phyloP scores from a whole-genome alignment of 2,113 vertebrate species.

The Argyrosomus japonicus region DNA sequence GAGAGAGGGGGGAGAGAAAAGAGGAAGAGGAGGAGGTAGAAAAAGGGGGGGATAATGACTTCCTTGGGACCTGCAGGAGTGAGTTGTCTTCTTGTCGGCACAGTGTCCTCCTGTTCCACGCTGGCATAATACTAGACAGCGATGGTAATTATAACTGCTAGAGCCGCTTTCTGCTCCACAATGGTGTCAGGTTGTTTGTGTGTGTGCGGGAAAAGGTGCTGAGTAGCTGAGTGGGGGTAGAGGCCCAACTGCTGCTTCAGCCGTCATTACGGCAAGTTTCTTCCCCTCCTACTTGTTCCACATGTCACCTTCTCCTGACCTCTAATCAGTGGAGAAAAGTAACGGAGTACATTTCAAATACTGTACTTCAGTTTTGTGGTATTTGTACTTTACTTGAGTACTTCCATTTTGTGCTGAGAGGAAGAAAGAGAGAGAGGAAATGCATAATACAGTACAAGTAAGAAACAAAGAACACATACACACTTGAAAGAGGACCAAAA shows the following conservation, averaged over 20 bases:
- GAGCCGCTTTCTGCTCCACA: slow-evolving; percentile 38
- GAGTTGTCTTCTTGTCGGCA: slow-evolving; percentile 35
- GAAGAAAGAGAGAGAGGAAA: not conserved
- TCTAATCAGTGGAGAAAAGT: slow-evolving; percentile 18
- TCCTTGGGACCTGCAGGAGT: slow-evolving; percentile 41
- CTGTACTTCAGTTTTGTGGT: not conserved
- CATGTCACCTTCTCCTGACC: slow-evolving; percentile 47
- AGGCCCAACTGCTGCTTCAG: slow-evolving; percentile 58
- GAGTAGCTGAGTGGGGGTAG: slow-evolving; percentile 37
- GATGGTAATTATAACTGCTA: slow-evolving; percentile 63
- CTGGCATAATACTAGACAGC: slow-evolving; percentile 46
- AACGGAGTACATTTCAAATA: not conserved
- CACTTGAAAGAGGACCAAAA: not conserved
- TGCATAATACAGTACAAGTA: not conserved
- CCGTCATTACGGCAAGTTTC: slow-evolving; percentile 15
- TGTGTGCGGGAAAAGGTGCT: slow-evolving; percentile 40
- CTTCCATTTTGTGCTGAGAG: not conserved
- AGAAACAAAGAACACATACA: too few relatives aligned
- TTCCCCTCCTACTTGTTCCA: slow-evolving; percentile 7
- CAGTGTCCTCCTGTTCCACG: slow-evolving; percentile 25
- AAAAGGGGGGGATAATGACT: slow-evolving; percentile 37
- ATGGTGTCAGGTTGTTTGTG: slow-evolving; percentile 48
- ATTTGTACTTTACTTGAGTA: not conserved
- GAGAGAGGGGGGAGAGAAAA: slow-evolving; percentile 6
- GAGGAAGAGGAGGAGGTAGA: not conserved